phyloP scores from a whole-genome alignment of 2,113 vertebrate species.

The Panurus biarmicus region DNA sequence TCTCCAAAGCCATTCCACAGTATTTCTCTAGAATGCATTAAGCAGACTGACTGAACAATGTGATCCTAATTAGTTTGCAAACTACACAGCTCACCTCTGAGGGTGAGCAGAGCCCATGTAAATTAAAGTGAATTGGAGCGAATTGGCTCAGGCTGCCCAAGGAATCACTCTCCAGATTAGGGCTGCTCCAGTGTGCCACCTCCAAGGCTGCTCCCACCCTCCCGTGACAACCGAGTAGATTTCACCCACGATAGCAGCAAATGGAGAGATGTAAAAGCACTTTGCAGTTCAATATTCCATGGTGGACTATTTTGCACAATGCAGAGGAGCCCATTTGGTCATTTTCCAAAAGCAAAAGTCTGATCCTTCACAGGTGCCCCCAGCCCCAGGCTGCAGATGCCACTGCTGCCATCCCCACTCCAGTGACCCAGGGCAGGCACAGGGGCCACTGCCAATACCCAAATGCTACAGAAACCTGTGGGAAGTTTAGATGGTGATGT shows the following conservation, averaged over 20 bases:
- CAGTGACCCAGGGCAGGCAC: not conserved
- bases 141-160: not conserved
- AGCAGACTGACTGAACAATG: not conserved
- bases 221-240: not conserved
- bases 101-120: not conserved
- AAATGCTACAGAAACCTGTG: not conserved
- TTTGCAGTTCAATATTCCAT: not conserved
- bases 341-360: not conserved
- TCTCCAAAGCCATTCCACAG: not conserved
- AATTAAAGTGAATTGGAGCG: not conserved
- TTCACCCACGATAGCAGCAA: not conserved
- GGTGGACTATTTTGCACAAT: not conserved
- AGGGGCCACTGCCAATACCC: not conserved
- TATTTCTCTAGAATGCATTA: not conserved
- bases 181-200: not conserved
- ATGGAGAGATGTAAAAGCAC: not conserved
- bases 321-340: not conserved
- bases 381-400: not conserved
- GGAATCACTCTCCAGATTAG: not conserved
- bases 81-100: not conserved
- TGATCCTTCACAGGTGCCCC: not conserved
- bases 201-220: not conserved
- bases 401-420: not conserved
- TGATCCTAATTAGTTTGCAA: constrained; percentile 3
- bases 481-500: not conserved